Conservation (phyloP, 2,113 vertebrate species). For the Mesocricetus auratus region DNA sequence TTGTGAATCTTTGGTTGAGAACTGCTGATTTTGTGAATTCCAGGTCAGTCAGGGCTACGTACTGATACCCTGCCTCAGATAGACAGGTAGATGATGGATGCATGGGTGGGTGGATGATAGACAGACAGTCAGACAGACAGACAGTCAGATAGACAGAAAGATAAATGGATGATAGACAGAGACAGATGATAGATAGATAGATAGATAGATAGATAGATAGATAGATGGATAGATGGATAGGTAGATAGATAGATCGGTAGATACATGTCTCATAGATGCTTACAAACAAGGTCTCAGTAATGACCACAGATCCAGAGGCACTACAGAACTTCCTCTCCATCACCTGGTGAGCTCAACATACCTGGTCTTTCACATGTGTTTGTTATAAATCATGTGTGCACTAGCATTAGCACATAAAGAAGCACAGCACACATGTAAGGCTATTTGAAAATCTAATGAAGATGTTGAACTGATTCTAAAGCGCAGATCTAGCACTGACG, state of each 20-base stretch:
- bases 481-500: neutral
- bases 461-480: conserved; percentile 9
- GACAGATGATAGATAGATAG: too few species aligned
- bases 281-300: neutral
- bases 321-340: neutral
- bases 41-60: neutral
- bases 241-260: neutral
- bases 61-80: neutral
- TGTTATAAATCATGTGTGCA: neutral
- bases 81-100: too few species aligned
- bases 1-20: neutral
- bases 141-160: fast-evolving
- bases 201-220: too few species aligned
- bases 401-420: neutral
- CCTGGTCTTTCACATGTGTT: neutral
- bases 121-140: too few species aligned
- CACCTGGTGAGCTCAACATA: neutral
- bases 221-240: too few species aligned
- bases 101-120: too few species aligned
- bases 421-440: neutral
- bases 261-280: neutral
- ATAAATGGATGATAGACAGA: too few species aligned
- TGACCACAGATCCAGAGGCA: neutral
- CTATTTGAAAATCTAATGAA: neutral
- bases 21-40: neutral